Evolutionary conservation across 2,888 invertebrate genomes (phyloP), one percentile per base, ranked within the genome.

Genomic region (Agrotis puta): DNA sequence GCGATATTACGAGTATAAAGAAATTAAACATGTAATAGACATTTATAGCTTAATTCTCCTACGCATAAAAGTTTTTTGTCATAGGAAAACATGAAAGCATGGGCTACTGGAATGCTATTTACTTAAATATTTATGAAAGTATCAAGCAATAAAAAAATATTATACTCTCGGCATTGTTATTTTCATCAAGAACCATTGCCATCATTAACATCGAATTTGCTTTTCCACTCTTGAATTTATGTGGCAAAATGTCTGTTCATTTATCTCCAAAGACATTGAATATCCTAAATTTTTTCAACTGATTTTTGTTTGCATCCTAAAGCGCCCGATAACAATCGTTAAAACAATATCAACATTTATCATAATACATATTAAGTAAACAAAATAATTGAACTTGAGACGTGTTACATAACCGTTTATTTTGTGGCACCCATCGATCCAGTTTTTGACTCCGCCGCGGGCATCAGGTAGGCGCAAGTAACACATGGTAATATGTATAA

Each of bases 371-470:
- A 43, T 48, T n/a, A 72, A 51, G 69, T 62, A 72, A 83, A 84
- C 65, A 83, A 81, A 76, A 66, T 58, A 59, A 72, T 70, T 82
- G 83, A 80, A 82, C 83, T 84, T 84, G 85, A 80, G 66, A 74
- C 33, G n/a, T 14, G 50, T 84, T 85, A 82, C 84, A 70, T 84
- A 81, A 83, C 45, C 48, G 33, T 61, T 45, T 67, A 58, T 77
- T 56, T 58, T 45, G 20, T 65, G n/a, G 22, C 50, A 39, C 65
- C 53, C 63, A 77, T 78, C 66, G 86, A 85, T 84, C 84, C 76
- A 87, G 87, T 80, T 84, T 84, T 59, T 71, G 80, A 50, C 80
- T 78, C 68, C 76, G 84, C 88, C 84, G 88, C 83, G 68, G 79
- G 86, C 84, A 69, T 78, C 61, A 47, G 64, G 70, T 79, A 64